Evolutionary conservation across 2,797 vertebrate genomes (phyloP), one percentile per base, ranked within the genome.

Genomic region (Urocyon cinereoargenteus): DNA sequence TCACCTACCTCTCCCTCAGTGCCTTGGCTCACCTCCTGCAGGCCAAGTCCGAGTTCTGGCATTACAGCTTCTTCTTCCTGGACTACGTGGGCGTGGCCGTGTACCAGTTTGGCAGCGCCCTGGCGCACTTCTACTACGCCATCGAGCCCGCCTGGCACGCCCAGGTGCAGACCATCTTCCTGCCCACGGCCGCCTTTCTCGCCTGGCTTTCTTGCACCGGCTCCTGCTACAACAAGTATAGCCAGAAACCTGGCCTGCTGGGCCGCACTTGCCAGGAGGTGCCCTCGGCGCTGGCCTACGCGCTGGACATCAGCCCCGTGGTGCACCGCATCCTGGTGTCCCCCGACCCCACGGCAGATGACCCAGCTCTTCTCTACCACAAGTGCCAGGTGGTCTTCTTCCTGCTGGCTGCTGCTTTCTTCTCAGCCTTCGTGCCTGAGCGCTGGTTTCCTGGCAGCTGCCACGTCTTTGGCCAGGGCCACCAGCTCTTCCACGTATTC

Each of bases 31-130:
- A 99, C 96, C 99, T 99, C 68, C 98, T 99, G 95, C 99, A 99
- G 83, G 99, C 99, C 98, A 99, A 99, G 78, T 99, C 99, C 0
- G 99, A 99, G 99, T 99, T 99, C 97, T 99, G 99, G 97, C 99
- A 99, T 98, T 99, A 99, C 98, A 98, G 99, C 55, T 99, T 99
- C 98, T 99, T 99, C 98, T 99, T 99, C 98, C 97, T 99, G 98
- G 99, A 99, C 98, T 99, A 99, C 0, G 99, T 99, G 73, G 99
- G 99, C 0, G 99, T 99, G 0, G 99, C 99, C 0, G 97, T 99
- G 15, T 99, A 99, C 98, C 99, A 99, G 98, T 99, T 99, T 0
- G 99, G 99, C 98, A 99, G 99, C 0, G 99, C 99, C 7, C 97
- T 99, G 96, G 99, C 98, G 0, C 99, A 99, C 97, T 99, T 99